A percentile compares a stretch with the other conserved stretches of the same genome.
Conservation (phyloP, 2,888 invertebrate species). For the Eurytoma adleriae region DNA sequence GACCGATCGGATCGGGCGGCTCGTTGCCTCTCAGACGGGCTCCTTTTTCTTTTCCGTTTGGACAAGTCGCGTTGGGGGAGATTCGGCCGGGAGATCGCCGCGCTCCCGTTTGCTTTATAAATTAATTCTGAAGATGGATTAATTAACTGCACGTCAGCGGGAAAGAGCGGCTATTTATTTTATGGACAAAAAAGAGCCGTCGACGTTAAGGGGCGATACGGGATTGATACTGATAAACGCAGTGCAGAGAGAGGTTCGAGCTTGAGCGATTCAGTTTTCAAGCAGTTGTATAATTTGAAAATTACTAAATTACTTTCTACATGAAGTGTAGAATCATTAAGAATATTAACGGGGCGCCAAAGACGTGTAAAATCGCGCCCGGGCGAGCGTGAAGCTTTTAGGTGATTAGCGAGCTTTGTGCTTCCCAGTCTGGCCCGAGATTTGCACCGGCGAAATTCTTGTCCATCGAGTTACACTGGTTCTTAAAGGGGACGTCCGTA, state of each 20-base stretch:
- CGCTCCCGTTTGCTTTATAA: background rate
- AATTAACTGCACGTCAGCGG: no score
- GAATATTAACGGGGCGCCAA: background rate
- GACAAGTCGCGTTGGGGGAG: background rate
- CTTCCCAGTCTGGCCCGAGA: background rate
- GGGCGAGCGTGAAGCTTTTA: no score
- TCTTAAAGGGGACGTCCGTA: conserved; percentile 7
- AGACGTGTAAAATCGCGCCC: no score
- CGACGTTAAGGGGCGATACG: no score
- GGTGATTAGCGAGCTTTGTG: no score
- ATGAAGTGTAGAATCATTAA: background rate
- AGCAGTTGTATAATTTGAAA: background rate
- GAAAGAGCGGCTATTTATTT: no score
- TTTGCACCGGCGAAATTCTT: conserved; percentile 10
- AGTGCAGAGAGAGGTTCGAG: no score
- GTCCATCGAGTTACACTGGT: background rate
- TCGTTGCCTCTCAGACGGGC: conserved; percentile 8
- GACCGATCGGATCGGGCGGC: conserved; percentile 8
- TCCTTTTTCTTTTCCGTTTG: background rate
- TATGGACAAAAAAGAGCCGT: no score
- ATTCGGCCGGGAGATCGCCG: background rate
- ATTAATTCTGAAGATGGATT: conserved; percentile 12
- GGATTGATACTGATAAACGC: no score
- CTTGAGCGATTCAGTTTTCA: no score
- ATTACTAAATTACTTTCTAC: conserved; percentile 30